Evolutionary conservation across 1,140 invertebrate genomes (phyloP).

Genomic region (Lineus longissimus): DNA sequence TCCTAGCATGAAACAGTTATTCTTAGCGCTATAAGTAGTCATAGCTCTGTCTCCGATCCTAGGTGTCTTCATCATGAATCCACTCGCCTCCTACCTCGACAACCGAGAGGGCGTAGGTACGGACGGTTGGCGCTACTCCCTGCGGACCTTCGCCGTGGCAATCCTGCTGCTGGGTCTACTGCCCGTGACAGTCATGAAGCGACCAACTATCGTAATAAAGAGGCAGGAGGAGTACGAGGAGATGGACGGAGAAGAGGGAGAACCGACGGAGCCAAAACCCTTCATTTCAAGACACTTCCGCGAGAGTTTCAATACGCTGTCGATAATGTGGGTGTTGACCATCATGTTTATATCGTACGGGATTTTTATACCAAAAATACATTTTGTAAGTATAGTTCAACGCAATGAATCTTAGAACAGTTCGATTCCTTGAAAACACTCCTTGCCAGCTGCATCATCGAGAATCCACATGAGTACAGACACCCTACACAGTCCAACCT

Average conservation of each 20-base stretch:
- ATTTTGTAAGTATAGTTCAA: conserved; percentile 1
- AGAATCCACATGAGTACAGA: neutral
- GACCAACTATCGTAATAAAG: neutral
- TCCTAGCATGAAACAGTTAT: too few species aligned
- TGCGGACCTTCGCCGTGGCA: conserved; percentile 6
- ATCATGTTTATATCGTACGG: neutral
- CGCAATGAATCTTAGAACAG: neutral
- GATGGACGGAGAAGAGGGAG: neutral
- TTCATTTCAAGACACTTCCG: neutral
- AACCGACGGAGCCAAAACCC: neutral
- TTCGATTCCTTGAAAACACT: too few species aligned
- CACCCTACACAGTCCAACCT: neutral
- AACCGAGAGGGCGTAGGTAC: neutral
- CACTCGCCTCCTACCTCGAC: conserved; percentile 7
- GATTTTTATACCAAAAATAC: conserved; percentile 2
- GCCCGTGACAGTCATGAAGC: neutral
- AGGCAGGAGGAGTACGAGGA: neutral
- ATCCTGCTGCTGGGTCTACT: conserved; percentile 8
- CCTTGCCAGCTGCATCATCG: neutral
- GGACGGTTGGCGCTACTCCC: conserved; percentile 10
- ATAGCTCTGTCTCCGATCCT: too few species aligned
- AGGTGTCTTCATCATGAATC: conserved; percentile 16
- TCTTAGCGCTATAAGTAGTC: too few species aligned
- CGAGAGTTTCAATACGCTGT: neutral
- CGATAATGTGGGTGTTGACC: neutral